Conservation (phyloP, 1,140 invertebrate species). For the Sarcophaga peregrina region DNA sequence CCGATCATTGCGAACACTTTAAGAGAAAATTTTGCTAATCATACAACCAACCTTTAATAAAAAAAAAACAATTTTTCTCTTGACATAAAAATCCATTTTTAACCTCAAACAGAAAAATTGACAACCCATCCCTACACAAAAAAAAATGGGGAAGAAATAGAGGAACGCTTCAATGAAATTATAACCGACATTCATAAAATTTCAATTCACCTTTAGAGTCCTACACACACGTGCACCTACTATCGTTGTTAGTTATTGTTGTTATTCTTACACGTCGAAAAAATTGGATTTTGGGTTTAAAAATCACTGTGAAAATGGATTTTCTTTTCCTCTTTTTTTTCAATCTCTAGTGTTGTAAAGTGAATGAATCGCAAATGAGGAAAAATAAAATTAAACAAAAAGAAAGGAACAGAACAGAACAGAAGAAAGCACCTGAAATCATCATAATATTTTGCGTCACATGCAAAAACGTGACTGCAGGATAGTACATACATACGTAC, state of each 20-base stretch:
- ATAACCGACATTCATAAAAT: slow-evolving; percentile 11
- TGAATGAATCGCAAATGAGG: neutral
- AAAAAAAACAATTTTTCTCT: neutral
- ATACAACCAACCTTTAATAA: too few relatives aligned
- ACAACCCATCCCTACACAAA: neutral
- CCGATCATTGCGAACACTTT: neutral
- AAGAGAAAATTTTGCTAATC: neutral
- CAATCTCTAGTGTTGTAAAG: too few relatives aligned
- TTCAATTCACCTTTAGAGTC: neutral
- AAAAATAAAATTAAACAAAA: slow-evolving; percentile 3
- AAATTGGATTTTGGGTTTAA: too few relatives aligned
- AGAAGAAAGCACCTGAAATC: neutral
- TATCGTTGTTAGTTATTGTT: neutral
- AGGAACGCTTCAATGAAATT: neutral
- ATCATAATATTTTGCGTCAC: slow-evolving; percentile 16
- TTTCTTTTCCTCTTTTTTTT: neutral
- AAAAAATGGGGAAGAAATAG: neutral
- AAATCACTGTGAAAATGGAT: neutral
- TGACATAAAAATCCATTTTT: neutral
- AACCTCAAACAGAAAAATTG: neutral
- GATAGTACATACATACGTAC: neutral
- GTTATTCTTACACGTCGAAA: too few relatives aligned
- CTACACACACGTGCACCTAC: neutral
- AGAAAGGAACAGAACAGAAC: neutral
- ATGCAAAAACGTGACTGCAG: neutral